phyloP scores from a whole-genome alignment of 2,113 vertebrate species.

The Telmatochromis sp. region DNA sequence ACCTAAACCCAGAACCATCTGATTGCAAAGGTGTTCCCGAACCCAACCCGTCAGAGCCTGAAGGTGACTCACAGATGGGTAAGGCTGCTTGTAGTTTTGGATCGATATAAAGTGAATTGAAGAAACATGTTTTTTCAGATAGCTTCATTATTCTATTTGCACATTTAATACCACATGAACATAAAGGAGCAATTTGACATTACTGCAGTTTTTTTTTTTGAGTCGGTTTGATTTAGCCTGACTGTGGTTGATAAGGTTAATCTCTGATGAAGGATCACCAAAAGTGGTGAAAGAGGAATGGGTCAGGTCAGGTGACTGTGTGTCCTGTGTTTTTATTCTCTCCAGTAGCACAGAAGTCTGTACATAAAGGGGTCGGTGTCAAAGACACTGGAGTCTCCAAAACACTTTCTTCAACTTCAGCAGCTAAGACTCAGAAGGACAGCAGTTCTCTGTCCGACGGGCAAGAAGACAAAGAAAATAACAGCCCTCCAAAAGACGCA shows the following conservation, averaged over 20 bases:
- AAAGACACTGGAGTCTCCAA: not conserved
- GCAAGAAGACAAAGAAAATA: constrained; percentile 47
- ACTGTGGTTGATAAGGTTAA: not conserved
- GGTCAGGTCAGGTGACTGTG: not conserved
- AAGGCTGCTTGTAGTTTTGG: not conserved
- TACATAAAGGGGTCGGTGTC: not conserved
- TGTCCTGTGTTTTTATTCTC: not conserved
- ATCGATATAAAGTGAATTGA: not conserved
- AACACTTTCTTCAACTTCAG: not conserved
- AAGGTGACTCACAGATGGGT: not conserved
- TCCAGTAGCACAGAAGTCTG: not conserved
- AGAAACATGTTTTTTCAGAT: not conserved
- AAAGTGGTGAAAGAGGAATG: not conserved
- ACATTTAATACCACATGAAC: not conserved
- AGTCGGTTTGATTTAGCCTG: not conserved
- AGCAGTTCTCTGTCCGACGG: not conserved
- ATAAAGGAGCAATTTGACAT: not conserved
- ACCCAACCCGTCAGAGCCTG: not conserved
- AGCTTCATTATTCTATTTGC: not conserved
- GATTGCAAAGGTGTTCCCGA: not conserved
- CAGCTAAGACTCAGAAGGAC: not conserved
- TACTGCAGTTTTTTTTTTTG: not conserved
- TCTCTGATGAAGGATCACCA: not conserved
- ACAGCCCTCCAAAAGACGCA: not conserved
- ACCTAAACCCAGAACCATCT: not conserved